These are phyloP conservation scores for Rhabdomys pumilio DNA, from an alignment of 2,797 vertebrate genomes.

Conservation along the genomic window DNA sequence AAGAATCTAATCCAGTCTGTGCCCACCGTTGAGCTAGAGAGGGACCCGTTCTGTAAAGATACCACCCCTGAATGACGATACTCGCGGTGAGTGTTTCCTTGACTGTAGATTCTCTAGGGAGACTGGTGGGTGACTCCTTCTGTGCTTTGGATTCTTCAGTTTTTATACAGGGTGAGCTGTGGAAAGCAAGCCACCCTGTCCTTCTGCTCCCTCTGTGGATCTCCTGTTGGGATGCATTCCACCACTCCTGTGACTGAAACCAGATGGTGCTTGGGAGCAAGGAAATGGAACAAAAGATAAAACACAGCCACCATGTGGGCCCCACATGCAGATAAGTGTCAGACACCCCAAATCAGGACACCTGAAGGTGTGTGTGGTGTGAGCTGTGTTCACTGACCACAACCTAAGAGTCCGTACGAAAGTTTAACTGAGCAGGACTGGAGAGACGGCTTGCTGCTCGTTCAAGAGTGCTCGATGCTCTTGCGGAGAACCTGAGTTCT, in stretches of 20 bases:
- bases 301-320: neutral
- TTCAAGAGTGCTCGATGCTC: neutral
- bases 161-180: neutral
- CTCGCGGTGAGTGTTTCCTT: accelerated
- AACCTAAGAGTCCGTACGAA: neutral
- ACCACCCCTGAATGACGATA: neutral
- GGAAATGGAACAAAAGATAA: neutral
- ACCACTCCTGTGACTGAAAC: neutral
- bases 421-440: neutral
- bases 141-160: too few species aligned
- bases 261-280: neutral
- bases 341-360: neutral
- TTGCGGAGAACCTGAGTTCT: neutral
- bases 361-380: neutral
- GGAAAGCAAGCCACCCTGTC: neutral
- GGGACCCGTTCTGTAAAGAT: neutral
- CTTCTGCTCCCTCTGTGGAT: neutral
- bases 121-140: accelerated
- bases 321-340: neutral
- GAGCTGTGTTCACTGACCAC: too few species aligned
- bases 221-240: neutral
- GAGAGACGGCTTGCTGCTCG: neutral
- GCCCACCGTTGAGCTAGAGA: neutral
- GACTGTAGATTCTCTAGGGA: neutral
- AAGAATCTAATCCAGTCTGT: neutral